Percentiles rank a stretch among this genome's conserved stretches.
Conservation (phyloP, 1,140 invertebrate genomes). For the Dendroctonus valens region DNA sequence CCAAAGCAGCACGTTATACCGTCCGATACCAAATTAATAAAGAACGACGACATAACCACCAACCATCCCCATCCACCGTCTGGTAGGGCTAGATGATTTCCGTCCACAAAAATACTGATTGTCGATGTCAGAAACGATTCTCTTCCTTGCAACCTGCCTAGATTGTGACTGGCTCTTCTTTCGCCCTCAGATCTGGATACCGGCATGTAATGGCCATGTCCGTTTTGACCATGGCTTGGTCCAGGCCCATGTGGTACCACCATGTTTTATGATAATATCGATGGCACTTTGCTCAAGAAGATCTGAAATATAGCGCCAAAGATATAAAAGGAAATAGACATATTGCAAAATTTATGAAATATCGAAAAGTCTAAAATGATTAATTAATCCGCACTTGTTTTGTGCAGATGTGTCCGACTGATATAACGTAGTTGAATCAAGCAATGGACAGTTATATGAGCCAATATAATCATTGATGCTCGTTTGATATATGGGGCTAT, state of each 20-base stretch:
- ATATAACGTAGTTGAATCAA: no score
- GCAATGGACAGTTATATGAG: no score
- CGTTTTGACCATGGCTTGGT: conserved; percentile 2
- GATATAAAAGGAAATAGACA: background rate
- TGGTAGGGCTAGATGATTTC: conserved; percentile 56
- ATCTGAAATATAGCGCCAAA: background rate
- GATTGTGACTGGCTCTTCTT: conserved; percentile 17
- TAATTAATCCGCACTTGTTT: no score
- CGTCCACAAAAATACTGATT: conserved; percentile 29
- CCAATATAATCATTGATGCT: no score
- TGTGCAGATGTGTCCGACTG: no score
- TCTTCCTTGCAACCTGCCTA: conserved; percentile 28
- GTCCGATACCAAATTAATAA: conserved; percentile 89
- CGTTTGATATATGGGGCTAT: no score
- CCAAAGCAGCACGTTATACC: conserved; percentile 93
- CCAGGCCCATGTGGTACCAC: conserved; percentile 10
- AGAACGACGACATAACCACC: conserved; percentile 77
- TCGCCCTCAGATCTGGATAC: conserved; percentile 12
- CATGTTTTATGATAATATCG: conserved; percentile 1
- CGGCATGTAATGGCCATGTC: conserved; percentile 9
- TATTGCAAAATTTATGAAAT: no score
- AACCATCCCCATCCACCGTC: conserved; percentile 86
- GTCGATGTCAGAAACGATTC: conserved; percentile 32
- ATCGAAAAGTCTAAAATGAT: background rate
- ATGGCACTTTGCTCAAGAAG: background rate